phyloP scores from a whole-genome alignment of 2,888 invertebrate species.

The Andrena hattorfiana region DNA sequence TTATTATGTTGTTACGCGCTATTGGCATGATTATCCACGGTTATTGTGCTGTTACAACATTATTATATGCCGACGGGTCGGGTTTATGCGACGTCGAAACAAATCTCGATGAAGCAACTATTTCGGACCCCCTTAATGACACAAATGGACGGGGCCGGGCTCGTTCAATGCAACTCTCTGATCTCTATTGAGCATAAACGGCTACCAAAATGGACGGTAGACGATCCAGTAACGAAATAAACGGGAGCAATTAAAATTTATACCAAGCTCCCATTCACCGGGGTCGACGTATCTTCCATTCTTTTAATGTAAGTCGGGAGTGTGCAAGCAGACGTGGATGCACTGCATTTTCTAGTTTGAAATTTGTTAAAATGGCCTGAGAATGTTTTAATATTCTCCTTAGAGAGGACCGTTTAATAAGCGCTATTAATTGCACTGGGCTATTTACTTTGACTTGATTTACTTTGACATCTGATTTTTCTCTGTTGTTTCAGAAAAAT shows the following conservation, averaged over 20 bases:
- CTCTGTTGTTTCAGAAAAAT: slow-evolving; percentile 84
- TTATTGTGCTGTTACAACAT: slow-evolving; percentile 70
- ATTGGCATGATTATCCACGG: slow-evolving; percentile 54
- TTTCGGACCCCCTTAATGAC: slow-evolving; percentile 72
- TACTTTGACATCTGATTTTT: slow-evolving; percentile 31
- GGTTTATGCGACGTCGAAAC: slow-evolving; percentile 81
- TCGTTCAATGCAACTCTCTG: slow-evolving; percentile 19
- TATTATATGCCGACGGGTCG: slow-evolving; percentile 85
- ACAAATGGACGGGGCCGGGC: slow-evolving; percentile 26
- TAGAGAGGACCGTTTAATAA: too few relatives aligned
- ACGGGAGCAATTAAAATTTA: slow-evolving; percentile 23
- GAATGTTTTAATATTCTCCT: too few relatives aligned
- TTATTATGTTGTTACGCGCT: slow-evolving; percentile 51
- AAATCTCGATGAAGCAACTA: slow-evolving; percentile 45
- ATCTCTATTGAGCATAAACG: slow-evolving; percentile 19
- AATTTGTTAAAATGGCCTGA: neutral
- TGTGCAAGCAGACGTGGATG: neutral
- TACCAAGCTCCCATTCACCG: neutral
- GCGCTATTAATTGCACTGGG: too few relatives aligned
- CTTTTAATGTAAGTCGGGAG: neutral
- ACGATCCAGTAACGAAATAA: neutral
- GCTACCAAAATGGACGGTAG: slow-evolving; percentile 31
- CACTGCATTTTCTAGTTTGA: neutral
- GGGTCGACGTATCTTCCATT: neutral
- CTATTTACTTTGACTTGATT: too few relatives aligned